These are phyloP conservation scores for Cephonodes hylas DNA, from an alignment of 2,888 invertebrate species.

Conservation along the genomic window DNA sequence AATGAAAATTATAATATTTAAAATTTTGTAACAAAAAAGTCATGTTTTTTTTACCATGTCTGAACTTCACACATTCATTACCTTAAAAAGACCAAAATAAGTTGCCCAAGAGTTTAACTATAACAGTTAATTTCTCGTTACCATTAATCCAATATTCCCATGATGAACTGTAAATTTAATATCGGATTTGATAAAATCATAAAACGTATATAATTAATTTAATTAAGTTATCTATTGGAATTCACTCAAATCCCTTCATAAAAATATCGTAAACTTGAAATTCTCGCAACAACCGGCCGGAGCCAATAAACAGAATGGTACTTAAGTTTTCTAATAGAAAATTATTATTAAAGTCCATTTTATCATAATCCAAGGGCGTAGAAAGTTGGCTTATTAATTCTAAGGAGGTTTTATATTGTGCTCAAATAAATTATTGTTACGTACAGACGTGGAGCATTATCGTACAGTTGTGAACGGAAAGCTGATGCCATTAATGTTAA, in stretches of 20 bases:
- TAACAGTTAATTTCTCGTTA: not conserved
- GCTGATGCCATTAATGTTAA: not conserved
- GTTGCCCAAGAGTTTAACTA: no score
- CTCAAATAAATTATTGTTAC: conserved; percentile 10
- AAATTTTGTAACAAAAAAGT: no score
- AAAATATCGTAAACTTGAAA: not conserved
- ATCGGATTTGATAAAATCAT: not conserved
- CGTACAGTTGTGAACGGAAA: not conserved
- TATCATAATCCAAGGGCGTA: not conserved
- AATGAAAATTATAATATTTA: no score
- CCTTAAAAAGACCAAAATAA: no score
- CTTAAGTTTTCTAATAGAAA: not conserved
- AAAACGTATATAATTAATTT: not conserved
- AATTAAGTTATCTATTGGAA: conserved; percentile 7
- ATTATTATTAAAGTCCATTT: not conserved
- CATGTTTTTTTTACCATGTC: no score
- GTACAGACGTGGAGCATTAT: not conserved
- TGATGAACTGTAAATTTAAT: not conserved
- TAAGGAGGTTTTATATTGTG: conserved; percentile 9
- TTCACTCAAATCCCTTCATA: conserved; percentile 5
- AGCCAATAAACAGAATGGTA: not conserved
- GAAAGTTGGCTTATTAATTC: not conserved
- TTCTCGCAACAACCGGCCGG: not conserved
- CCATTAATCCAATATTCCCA: not conserved
- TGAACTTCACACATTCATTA: no score